phyloP scores from a whole-genome alignment of 2,888 invertebrate species.

The Sialis fuliginosa region DNA sequence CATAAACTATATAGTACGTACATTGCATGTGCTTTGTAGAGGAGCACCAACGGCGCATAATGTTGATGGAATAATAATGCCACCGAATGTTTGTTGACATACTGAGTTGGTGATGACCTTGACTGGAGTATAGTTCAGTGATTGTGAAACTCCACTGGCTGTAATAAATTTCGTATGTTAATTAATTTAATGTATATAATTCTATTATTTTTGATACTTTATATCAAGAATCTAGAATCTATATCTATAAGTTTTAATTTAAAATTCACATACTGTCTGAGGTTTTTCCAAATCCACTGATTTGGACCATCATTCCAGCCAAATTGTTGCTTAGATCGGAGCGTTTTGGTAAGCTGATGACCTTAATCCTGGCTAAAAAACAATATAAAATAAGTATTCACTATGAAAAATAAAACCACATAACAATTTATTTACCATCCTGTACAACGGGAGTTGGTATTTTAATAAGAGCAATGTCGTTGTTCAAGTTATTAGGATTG shows the following conservation, averaged over 20 bases:
- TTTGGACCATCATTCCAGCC: constrained; percentile 6
- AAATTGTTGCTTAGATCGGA: constrained; percentile 4
- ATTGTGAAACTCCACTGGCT: background rate
- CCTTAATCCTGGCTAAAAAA: constrained; percentile 10
- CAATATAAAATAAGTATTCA: background rate
- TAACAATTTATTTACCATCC: too few relatives aligned
- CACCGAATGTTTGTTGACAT: too few relatives aligned
- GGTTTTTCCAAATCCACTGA: constrained; percentile 16
- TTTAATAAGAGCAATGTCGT: too few relatives aligned
- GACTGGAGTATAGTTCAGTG: too few relatives aligned
- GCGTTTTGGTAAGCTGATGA: constrained; percentile 10
- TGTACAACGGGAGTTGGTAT: too few relatives aligned
- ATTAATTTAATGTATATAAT: background rate
- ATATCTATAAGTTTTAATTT: too few relatives aligned
- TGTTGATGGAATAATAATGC: constrained; percentile 7
- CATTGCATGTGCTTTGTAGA: constrained; percentile 17
- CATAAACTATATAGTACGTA: constrained; percentile 4
- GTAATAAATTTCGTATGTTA: background rate
- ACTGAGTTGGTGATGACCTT: too few relatives aligned
- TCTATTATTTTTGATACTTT: too few relatives aligned
- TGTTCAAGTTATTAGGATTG: too few relatives aligned
- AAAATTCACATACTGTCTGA: constrained; percentile 10
- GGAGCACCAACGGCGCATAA: constrained; percentile 14
- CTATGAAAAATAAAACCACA: too few relatives aligned
- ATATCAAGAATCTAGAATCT: too few relatives aligned